Evolutionary conservation across 2,797 vertebrate genomes (phyloP), one percentile per base, ranked within the genome.

Genomic region (Aulostomus chinensis): DNA sequence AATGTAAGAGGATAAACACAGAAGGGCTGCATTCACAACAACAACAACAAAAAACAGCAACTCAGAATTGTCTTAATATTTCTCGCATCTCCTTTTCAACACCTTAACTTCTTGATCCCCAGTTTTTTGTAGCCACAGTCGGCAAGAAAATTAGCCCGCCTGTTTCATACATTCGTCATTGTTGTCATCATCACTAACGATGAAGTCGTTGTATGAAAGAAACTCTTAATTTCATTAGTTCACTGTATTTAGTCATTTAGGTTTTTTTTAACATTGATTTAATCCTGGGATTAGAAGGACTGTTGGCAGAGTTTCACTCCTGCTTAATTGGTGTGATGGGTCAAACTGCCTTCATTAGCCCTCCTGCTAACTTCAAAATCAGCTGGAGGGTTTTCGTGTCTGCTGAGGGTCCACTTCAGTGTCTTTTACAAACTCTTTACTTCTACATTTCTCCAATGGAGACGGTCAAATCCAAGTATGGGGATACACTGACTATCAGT

Each of bases 241-340:
- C n/a, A 26, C 71, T 50, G 36, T 18, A 29, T 30, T 55, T 11
- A 47, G 51, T 42, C 45, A 42, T 63, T 67, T 5, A 15, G 36
- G n/a, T n/a, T 47, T 34, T 71, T 46, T 46, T 36, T 37, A 30
- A 32, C 20, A 54, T 30, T 17, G 34, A 73, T 69, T 74, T 57
- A 83, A 76, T 74, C 58, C n/a, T 13, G 24, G 53, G 33, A 45
- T 54, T 73, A 68, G 30, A 58, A 16, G 26, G 32, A 73, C 43
- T 39, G 45, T 39, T 55, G 38, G 17, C 38, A 46, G 38, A 53
- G 37, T 48, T 68, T 55, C 39, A 45, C 29, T 9, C 1, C 41
- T 30, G 37, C 50, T 70, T 76, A 82, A 84, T 79, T 68, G 58
- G 65, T 70, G 71, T 79, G 61, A 81, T 55, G 56, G 79, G 75